Evolutionary conservation across 2,113 vertebrate genomes (phyloP).

Genomic region (Ondatra zibethicus): DNA sequence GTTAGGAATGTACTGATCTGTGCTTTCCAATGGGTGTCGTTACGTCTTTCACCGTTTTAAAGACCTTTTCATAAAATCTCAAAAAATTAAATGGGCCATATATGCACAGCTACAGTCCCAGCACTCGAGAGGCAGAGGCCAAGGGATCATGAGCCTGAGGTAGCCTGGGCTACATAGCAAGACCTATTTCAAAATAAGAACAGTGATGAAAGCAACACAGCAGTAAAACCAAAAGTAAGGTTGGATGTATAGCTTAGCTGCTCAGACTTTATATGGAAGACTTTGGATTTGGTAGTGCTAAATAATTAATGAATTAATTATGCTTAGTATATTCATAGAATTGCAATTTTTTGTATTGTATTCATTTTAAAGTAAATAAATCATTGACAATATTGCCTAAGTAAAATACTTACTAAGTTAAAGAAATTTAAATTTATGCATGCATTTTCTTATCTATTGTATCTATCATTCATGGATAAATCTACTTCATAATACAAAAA

Average conservation of each 20-base stretch:
- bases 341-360: background rate
- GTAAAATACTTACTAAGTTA: conserved; percentile 6
- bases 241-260: background rate
- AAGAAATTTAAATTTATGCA: background rate
- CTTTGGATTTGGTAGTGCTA: background rate
- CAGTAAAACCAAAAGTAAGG: background rate
- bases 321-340: background rate
- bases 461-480: background rate
- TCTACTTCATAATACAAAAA: background rate
- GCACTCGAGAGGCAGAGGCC: background rate
- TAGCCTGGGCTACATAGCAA: background rate
- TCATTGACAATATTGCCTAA: background rate
- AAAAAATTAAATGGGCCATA: background rate
- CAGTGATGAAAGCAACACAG: background rate
- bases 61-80: background rate
- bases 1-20: background rate
- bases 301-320: background rate
- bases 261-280: background rate
- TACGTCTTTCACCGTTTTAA: background rate
- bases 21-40: background rate
- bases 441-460: background rate
- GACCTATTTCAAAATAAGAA: background rate
- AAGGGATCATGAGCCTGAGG: background rate
- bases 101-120: background rate
- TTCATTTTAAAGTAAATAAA: conserved; percentile 12